Evolutionary conservation across 2,888 invertebrate genomes (phyloP).

Genomic region (Hipparchia sbordonii): DNA sequence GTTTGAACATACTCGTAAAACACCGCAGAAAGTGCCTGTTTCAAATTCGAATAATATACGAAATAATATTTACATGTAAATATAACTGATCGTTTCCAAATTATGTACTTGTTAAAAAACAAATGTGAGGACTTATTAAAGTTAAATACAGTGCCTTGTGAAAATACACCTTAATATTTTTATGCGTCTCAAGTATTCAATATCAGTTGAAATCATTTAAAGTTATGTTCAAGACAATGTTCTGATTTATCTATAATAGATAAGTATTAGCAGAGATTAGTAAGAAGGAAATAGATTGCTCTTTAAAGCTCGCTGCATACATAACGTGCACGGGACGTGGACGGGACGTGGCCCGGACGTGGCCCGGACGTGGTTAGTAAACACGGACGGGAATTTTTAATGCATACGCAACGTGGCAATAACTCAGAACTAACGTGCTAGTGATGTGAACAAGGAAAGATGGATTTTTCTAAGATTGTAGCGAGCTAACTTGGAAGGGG

Average conservation of each 20-base stretch:
- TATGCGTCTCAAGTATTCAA: neutral
- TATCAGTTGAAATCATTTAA: neutral
- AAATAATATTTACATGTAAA: conserved; percentile 17
- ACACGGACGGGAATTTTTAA: no score
- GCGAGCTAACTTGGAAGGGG: no score
- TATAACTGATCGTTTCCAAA: neutral
- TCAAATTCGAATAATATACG: conserved; percentile 20
- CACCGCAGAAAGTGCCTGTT: conserved; percentile 41
- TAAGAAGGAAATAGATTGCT: no score
- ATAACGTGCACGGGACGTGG: no score
- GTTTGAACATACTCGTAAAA: conserved; percentile 41
- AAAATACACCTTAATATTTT: neutral
- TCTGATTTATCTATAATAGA: neutral
- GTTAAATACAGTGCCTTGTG: neutral
- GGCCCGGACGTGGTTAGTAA: no score
- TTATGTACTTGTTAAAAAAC: neutral
- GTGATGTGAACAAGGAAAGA: no score
- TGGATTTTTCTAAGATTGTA: no score
- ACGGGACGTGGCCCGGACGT: no score
- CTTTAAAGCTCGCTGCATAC: no score
- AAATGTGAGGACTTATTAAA: neutral
- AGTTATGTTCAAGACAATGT: conserved; percentile 2
- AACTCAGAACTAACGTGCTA: no score
- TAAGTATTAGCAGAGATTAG: no score
- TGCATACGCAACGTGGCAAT: no score